Evolutionary conservation across 2,113 vertebrate genomes (phyloP).

Genomic region (Fulica atra): DNA sequence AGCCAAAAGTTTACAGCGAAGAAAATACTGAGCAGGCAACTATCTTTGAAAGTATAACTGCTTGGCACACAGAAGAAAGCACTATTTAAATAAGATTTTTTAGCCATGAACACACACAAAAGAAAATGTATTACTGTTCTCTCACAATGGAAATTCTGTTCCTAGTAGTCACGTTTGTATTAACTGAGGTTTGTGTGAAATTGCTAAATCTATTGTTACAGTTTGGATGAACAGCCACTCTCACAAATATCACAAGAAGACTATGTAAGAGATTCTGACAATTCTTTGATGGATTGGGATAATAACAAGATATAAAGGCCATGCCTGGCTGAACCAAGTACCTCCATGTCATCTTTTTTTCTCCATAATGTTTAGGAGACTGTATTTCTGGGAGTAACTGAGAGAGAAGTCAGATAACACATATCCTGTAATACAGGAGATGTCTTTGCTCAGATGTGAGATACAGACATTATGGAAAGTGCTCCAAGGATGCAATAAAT

Average conservation of each 20-base stretch:
- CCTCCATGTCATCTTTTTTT: background rate
- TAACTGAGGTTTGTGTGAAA: background rate
- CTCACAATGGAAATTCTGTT: background rate
- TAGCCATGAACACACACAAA: background rate
- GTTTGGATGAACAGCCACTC: background rate
- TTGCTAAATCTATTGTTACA: background rate
- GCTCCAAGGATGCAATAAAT: background rate
- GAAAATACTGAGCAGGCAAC: background rate
- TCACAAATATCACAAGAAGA: background rate
- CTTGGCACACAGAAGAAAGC: background rate
- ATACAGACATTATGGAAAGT: background rate
- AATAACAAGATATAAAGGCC: background rate
- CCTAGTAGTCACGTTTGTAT: background rate
- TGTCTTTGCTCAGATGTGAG: background rate
- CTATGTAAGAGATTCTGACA: background rate
- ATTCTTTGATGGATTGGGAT: background rate
- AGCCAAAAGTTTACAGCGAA: background rate
- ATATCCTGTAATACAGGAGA: background rate
- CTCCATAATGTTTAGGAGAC: background rate
- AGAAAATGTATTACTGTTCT: background rate
- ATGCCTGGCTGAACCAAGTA: background rate
- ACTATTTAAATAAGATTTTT: background rate
- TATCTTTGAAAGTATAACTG: background rate
- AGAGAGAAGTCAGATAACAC: background rate
- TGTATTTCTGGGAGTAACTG: background rate